Conservation (phyloP, 2,888 invertebrate species). For the Drosophila quasianomalipes region DNA sequence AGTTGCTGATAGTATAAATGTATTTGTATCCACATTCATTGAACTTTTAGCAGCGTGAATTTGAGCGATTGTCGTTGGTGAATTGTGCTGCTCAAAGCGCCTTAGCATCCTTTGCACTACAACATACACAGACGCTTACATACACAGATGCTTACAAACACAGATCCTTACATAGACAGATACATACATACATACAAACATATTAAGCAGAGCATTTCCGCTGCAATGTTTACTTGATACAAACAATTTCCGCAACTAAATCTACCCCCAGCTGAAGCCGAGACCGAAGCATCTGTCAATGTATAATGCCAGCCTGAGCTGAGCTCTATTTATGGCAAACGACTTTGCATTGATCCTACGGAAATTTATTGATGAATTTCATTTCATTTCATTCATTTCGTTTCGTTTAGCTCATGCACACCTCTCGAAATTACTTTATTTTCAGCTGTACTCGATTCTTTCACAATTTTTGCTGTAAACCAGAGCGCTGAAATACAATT, state of each 20-base stretch:
- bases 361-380: conserved; percentile 77
- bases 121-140: not conserved
- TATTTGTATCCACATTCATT: conserved; percentile 50
- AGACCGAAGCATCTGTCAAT: conserved; percentile 33
- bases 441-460: conserved; percentile 33
- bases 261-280: conserved; percentile 15
- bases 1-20: conserved; percentile 33
- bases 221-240: conserved; percentile 57
- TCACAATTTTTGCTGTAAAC: conserved; percentile 41
- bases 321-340: conserved; percentile 60
- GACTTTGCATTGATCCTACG: conserved; percentile 53
- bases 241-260: conserved; percentile 72
- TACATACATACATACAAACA: conserved; percentile 7
- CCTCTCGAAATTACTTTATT: conserved; percentile 73
- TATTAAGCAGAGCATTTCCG: conserved; percentile 70
- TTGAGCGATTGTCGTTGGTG: conserved; percentile 43
- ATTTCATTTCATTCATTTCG: conserved; percentile 53
- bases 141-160: too few relatives aligned
- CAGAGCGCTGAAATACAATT: conserved; percentile 56
- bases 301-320: conserved; percentile 28
- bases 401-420: conserved; percentile 41
- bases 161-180: not conserved
- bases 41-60: conserved; percentile 49
- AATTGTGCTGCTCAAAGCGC: conserved; percentile 33
- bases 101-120: not conserved